These are phyloP conservation scores for Oryctes rhinoceros DNA, from an alignment of 1,140 invertebrate genomes.

Conservation along the genomic window DNA sequence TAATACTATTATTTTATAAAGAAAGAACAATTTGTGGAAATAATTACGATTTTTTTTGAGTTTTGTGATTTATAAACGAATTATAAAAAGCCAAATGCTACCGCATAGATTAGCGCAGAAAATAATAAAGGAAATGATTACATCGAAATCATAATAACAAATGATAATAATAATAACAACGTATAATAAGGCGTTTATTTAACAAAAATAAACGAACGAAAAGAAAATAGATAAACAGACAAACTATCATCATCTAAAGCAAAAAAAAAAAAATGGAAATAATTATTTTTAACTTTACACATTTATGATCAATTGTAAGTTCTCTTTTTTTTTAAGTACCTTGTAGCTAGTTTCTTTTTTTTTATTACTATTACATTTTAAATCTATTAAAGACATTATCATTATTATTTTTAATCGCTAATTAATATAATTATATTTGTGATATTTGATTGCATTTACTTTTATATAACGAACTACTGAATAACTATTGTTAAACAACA, in stretches of 20 bases:
- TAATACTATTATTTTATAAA: neutral
- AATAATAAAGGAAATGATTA: neutral
- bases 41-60: neutral
- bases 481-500: neutral
- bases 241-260: neutral
- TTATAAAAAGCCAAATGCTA: neutral
- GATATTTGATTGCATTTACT: conserved; percentile 31
- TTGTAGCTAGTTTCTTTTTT: neutral
- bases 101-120: conserved; percentile 7
- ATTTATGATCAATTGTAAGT: neutral
- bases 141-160: conserved; percentile 26
- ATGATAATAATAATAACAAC: conserved; percentile 19
- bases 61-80: conserved; percentile 4
- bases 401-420: conserved; percentile 13
- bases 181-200: neutral
- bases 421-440: conserved; percentile 14
- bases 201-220: neutral
- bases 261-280: neutral
- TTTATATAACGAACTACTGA: conserved; percentile 5
- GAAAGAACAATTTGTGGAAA: neutral
- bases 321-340: conserved; percentile 2
- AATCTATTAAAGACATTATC: neutral
- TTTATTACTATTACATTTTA: conserved; percentile 7
- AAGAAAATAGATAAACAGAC: neutral
- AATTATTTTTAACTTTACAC: neutral